phyloP scores from a whole-genome alignment of 1,140 invertebrate species.

The Ladona fulva region DNA sequence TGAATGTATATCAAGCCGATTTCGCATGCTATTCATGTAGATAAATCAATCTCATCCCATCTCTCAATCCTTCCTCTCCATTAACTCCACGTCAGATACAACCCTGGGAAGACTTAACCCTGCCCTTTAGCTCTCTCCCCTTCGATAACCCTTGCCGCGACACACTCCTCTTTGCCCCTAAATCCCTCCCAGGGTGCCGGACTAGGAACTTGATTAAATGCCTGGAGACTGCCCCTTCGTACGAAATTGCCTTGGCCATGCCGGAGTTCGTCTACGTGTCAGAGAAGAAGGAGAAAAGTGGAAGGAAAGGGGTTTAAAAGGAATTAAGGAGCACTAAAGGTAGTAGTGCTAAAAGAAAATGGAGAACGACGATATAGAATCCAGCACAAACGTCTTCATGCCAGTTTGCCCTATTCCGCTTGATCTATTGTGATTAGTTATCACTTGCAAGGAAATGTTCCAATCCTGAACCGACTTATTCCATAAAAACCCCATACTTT shows the following conservation, averaged over 20 bases:
- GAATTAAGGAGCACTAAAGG: neutral
- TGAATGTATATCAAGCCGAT: no score
- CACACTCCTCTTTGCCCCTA: neutral
- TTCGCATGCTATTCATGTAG: neutral
- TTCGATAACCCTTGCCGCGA: neutral
- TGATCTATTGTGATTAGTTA: no score
- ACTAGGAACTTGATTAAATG: neutral
- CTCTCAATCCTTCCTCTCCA: neutral
- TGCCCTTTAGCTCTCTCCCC: neutral
- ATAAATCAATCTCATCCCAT: neutral
- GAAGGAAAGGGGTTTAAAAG: neutral
- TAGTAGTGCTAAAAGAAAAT: no score
- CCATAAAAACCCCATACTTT: no score
- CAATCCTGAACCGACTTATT: no score
- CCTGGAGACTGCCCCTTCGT: neutral
- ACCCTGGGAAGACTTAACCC: neutral
- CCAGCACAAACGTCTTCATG: no score
- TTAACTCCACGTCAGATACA: neutral
- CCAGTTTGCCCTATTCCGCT: no score
- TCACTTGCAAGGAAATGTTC: no score
- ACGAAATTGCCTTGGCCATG: neutral
- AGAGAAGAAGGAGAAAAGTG: neutral
- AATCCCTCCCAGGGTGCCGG: neutral
- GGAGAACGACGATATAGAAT: no score
- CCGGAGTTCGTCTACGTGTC: neutral